Percentiles rank a stretch among this genome's conserved stretches.
These are phyloP conservation scores for Avahi laniger DNA, from an alignment of 2,797 vertebrate species.

Conservation along the genomic window DNA sequence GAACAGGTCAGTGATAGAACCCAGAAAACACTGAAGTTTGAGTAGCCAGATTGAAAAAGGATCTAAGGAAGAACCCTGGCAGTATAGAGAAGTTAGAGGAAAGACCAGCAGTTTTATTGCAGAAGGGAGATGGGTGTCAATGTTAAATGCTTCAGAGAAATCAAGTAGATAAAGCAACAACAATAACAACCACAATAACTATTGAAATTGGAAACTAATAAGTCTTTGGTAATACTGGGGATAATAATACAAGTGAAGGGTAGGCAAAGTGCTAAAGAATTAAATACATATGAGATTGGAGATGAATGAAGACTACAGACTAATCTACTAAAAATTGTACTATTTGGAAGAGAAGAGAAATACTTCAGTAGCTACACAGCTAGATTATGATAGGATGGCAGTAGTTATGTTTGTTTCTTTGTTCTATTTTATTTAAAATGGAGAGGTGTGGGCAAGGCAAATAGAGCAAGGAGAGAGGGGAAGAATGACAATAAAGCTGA, in stretches of 20 bases:
- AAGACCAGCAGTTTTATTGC: not conserved
- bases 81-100: not conserved
- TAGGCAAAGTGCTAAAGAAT: not conserved
- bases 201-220: not conserved
- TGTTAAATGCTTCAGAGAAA: not conserved
- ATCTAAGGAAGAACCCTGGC: not conserved
- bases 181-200: not conserved
- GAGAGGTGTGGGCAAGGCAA: not conserved
- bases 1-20: not conserved
- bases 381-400: not conserved
- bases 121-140: not conserved
- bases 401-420: not conserved
- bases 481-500: not conserved
- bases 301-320: not conserved
- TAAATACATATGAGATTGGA: not conserved
- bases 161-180: not conserved
- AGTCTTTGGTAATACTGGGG: not conserved
- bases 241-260: not conserved
- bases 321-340: not conserved
- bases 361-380: not conserved
- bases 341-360: not conserved
- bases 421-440: not conserved
- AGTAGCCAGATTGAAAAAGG: not conserved
- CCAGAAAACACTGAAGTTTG: not conserved
- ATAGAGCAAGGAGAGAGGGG: not conserved